Base-by-base conservation (phyloP, 2,888 invertebrate genomes). In the Mythimna vitellina region DNA sequence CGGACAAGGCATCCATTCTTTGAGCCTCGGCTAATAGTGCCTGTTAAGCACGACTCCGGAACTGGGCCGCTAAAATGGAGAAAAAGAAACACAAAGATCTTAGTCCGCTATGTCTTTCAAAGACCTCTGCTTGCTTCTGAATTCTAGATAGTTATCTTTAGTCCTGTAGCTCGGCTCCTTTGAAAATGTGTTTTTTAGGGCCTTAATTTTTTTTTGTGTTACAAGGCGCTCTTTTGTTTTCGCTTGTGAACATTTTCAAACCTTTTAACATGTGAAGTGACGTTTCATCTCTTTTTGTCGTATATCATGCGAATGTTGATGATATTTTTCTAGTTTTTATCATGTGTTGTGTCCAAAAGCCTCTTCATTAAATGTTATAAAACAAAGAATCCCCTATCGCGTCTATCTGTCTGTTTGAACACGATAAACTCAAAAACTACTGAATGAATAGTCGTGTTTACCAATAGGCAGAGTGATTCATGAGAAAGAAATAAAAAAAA, bases 61-160 rank as follows among this genome's bases (percentile, higher is more conserved):
- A 68, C 38, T 70, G 63, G 61, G 78, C 56, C 61, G 57, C 77
- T 51, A 57, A 61, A 25, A 35, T 57, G 57, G 56, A 73, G 38
- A 54, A 73, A 80, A 77, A 80, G 38, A 73, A 80, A 58, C 60
- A 63, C 51, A 54, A 78, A 49, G 32, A 53, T 58, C 62, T 62
- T 1, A 53, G 62, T 60, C 61, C 25, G 29, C 29, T 56, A 25
- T 32, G 29, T 6, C 58, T 80, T 72, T 66, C 62, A 77, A 80
- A 80, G 65, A 38, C 32, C 20, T 60, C 35, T 51, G 60, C 77
- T 69, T 51, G 77, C 58, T 58, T 73, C 49, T 61, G 66, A 72
- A 73, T 35, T 49, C 29, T 20, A 49, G 80, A 80, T 66, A 79
- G 38, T 63, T 79, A 77, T 79, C 73, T 65, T 56, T 54, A 54